Percentiles rank a stretch among this genome's conserved stretches.
Conservation (phyloP, 2,888 invertebrate species). For the Synergus gifuensis region DNA sequence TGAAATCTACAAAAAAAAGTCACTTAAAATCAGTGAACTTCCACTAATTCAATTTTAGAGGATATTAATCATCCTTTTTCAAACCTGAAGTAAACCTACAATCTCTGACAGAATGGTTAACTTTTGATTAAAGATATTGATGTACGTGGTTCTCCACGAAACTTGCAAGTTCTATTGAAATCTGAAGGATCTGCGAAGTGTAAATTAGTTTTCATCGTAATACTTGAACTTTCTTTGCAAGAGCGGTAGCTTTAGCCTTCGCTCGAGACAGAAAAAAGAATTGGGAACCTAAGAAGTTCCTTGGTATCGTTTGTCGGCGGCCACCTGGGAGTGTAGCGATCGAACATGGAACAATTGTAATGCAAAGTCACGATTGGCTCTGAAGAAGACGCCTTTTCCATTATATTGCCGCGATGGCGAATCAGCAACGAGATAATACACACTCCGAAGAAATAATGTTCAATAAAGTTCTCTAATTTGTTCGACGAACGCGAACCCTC, state of each 20-base stretch:
- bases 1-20: no score
- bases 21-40: no score
- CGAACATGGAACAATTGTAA: slow-evolving; percentile 71
- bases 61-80: not conserved
- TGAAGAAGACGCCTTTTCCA: slow-evolving; percentile 42
- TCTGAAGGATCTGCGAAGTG: not conserved
- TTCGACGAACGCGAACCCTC: slow-evolving; percentile 35
- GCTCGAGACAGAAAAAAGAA: slow-evolving; percentile 38
- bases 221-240: not conserved
- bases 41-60: no score
- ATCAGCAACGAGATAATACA: slow-evolving; percentile 37
- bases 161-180: not conserved
- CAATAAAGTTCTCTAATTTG: slow-evolving; percentile 32
- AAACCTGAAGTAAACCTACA: not conserved
- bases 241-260: slow-evolving; percentile 29
- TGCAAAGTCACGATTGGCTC: slow-evolving; percentile 63
- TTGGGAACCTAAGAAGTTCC: slow-evolving; percentile 44
- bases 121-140: not conserved
- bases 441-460: slow-evolving; percentile 39
- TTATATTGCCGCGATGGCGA: slow-evolving; percentile 39
- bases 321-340: slow-evolving; percentile 71
- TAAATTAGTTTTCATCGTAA: slow-evolving; percentile 40
- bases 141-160: not conserved
- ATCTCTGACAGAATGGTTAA: not conserved
- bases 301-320: slow-evolving; percentile 65